Percentiles rank a stretch among this genome's conserved stretches.
phyloP scores from a whole-genome alignment of 2,888 invertebrate species.

The Atrina japonica region DNA sequence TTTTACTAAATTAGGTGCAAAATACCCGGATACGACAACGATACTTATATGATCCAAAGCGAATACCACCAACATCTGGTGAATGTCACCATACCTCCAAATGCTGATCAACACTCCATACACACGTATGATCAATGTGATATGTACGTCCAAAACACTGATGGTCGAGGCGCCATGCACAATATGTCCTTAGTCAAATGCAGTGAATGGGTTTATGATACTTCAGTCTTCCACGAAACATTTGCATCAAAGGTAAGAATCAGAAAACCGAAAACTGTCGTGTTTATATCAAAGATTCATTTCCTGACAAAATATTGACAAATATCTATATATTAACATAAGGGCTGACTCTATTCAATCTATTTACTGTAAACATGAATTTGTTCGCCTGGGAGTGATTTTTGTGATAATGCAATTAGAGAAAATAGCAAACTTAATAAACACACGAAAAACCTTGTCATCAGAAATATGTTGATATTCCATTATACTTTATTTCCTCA shows the following conservation, averaged over 20 bases:
- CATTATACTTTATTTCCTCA: too few species aligned
- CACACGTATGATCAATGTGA: conserved; percentile 49
- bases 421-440: too few species aligned
- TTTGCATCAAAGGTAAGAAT: conserved; percentile 52
- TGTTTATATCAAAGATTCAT: too few species aligned
- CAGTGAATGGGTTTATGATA: conserved; percentile 57
- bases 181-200: conserved; percentile 30
- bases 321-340: too few species aligned
- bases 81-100: conserved; percentile 49
- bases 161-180: not conserved
- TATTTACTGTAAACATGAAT: too few species aligned
- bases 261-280: too few species aligned
- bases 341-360: too few species aligned
- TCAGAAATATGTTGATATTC: too few species aligned
- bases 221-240: conserved; percentile 51
- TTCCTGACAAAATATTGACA: too few species aligned
- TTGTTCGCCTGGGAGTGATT: too few species aligned
- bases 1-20: conserved; percentile 59
- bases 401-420: too few species aligned
- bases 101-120: conserved; percentile 26
- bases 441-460: too few species aligned
- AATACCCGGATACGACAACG: conserved; percentile 57
- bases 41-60: conserved; percentile 55
- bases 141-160: conserved; percentile 16
- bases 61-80: conserved; percentile 43